Evolutionary conservation across 2,888 invertebrate species (phyloP), one percentile per base, ranked within the genome.

Genomic region (Alloscopus bannaensis): DNA sequence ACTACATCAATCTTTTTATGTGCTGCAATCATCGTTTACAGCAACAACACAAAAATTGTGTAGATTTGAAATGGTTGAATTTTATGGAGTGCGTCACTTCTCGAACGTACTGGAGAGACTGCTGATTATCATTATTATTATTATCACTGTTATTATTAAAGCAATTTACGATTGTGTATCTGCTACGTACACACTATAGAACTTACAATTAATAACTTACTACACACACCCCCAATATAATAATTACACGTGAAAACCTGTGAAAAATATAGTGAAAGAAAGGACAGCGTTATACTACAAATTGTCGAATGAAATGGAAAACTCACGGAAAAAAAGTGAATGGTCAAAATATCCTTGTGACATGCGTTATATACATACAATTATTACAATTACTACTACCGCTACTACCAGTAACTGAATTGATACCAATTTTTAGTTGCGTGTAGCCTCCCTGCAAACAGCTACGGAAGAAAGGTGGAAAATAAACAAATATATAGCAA

Each of bases 51-150:
- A 50, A 50, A 50, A 18, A 20, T 3, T 50, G 2, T 18, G 50
- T 20, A 50, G 4, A 20, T 18, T 4, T 72, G 75, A 75, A 69
- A 55, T 42, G 76, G 62, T 76, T 76, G 60, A 29, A n/a, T 78
- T 20, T 66, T 79, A 66, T 66, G 79, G 79, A 79, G 79, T 79
- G 57, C 79, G 72, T 65, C 45, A 16, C 47, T 47, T 59, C 20
- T 47, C 31, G 50, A 64, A 64, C 79, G 79, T 70, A 72, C 79
- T 79, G 79, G 79, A 71, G 72, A 71, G 79, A 79, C 79, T 79
- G 79, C 79, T 72, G 65, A 78, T 78, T 78, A 78, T 78, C 78
- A 78, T 78, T 78, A 78, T 78, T 78, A 78, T 70, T 47, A 62
- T 36, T 59, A 26, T 47, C n/a, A 72, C 45, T 64, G 52, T 50